Evolutionary conservation across 2,888 invertebrate genomes (phyloP).

Genomic region (Argyra leucocephala): DNA sequence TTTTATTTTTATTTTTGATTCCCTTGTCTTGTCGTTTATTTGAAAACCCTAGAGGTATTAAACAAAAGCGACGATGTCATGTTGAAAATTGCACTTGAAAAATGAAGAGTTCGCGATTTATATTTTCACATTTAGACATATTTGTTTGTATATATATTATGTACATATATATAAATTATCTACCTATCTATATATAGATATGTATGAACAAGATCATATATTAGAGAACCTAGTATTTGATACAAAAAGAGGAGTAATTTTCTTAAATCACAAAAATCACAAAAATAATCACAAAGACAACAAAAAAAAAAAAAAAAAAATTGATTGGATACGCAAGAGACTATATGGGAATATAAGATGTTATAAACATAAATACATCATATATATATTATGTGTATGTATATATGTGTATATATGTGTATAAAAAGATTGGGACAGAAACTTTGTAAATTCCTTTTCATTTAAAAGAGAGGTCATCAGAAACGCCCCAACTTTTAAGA

Average conservation of each 20-base stretch:
- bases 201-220: not conserved
- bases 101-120: constrained; percentile 6
- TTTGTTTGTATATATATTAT: too few species aligned
- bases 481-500: constrained; percentile 2
- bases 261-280: not conserved
- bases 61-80: constrained; percentile 6
- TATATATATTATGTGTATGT: not conserved
- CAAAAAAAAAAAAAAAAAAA: not conserved
- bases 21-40: not conserved
- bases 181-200: not conserved
- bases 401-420: not conserved
- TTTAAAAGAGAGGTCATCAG: constrained; percentile 1
- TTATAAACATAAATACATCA: not conserved
- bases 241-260: constrained; percentile 6
- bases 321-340: constrained; percentile 3
- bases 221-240: not conserved
- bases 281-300: not conserved
- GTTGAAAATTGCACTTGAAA: constrained; percentile 6
- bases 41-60: constrained; percentile 3
- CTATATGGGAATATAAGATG: not conserved
- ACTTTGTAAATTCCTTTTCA: not conserved
- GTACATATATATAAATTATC: not conserved
- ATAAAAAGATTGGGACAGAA: not conserved
- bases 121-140: not conserved
- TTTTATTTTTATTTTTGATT: not conserved